phyloP scores from a whole-genome alignment of 2,113 vertebrate species.

The Coracopsis vasa region DNA sequence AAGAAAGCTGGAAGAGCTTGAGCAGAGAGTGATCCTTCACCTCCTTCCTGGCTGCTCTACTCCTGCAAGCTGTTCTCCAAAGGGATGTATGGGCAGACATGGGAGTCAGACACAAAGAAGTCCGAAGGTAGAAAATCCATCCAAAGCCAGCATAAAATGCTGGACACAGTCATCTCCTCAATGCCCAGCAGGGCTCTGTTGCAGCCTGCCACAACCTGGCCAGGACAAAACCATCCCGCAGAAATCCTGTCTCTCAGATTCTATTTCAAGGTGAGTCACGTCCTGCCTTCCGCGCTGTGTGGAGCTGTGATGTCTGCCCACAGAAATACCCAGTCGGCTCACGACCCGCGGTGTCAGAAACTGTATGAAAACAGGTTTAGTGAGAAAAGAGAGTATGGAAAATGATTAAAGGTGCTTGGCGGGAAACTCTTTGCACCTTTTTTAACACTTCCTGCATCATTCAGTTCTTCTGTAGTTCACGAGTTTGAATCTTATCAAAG shows the following conservation, averaged over 20 bases:
- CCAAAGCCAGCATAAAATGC: neutral
- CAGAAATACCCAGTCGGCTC: neutral
- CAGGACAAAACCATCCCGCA: neutral
- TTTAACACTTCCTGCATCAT: neutral
- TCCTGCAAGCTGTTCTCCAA: neutral
- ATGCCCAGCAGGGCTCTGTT: neutral
- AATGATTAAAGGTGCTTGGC: slow-evolving; percentile 28
- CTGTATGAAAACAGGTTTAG: neutral
- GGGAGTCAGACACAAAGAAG: neutral
- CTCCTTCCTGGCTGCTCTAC: neutral
- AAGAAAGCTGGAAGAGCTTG: neutral
- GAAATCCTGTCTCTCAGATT: neutral
- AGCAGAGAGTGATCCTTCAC: slow-evolving; percentile 27
- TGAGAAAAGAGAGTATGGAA: neutral
- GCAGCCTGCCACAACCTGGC: neutral
- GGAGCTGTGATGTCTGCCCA: slow-evolving; percentile 23
- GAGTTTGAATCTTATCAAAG: neutral
- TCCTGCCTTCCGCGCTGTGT: neutral
- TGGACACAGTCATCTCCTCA: neutral
- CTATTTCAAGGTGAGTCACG: neutral
- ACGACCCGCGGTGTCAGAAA: neutral
- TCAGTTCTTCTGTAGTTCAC: neutral
- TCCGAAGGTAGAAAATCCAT: neutral
- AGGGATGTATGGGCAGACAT: neutral
- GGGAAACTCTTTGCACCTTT: slow-evolving; percentile 20